Conservation (phyloP, 2,888 invertebrate genomes). For the Hofmannophila pseudospretella region DNA sequence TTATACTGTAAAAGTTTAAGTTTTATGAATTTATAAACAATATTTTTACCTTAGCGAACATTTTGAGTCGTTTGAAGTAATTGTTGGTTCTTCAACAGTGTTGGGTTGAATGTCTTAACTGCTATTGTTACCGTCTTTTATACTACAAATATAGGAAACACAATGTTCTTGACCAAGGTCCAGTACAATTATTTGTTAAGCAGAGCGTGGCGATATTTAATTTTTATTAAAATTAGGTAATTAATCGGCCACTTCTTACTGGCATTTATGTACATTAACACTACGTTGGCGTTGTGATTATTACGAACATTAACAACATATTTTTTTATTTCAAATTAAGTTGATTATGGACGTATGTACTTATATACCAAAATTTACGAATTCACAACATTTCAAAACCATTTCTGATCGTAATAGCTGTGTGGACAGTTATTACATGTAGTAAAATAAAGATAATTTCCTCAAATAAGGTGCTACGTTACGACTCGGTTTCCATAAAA, state of each 20-base stretch:
- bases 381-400: too few species aligned
- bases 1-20: too few species aligned
- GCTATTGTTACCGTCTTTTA: conserved; percentile 51
- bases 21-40: neutral
- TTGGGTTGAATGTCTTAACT: conserved; percentile 42
- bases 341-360: too few species aligned
- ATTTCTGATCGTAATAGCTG: too few species aligned
- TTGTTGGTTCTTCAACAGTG: conserved; percentile 38
- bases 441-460: too few species aligned
- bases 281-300: too few species aligned
- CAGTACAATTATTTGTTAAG: conserved; percentile 41
- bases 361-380: too few species aligned
- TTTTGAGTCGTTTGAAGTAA: conserved; percentile 23
- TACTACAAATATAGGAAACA: conserved; percentile 48
- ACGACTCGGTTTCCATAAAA: too few species aligned
- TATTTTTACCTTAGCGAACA: conserved; percentile 50
- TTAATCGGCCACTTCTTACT: neutral
- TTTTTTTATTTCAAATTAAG: too few species aligned
- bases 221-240: conserved; percentile 5
- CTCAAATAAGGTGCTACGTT: too few species aligned
- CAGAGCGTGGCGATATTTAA: conserved; percentile 47
- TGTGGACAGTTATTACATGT: too few species aligned
- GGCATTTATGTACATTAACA: neutral
- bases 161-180: conserved; percentile 44
- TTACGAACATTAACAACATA: too few species aligned